These are phyloP conservation scores for Malurus elegans DNA, from an alignment of 2,113 vertebrate species.

Conservation along the genomic window DNA sequence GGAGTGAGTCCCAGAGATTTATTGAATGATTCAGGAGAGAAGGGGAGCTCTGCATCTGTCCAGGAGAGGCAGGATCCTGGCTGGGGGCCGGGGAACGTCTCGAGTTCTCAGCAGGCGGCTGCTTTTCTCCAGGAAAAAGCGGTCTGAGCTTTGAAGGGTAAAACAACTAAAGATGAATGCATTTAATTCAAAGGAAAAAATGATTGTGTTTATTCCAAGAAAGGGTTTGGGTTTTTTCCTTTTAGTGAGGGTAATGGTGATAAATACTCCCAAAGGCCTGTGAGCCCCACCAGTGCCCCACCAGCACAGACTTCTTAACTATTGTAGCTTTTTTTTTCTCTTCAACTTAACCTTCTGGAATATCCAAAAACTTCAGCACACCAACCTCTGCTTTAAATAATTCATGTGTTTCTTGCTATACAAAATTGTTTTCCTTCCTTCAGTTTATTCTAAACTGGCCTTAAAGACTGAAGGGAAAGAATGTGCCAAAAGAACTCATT, in stretches of 20 bases:
- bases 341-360: background rate
- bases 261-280: background rate
- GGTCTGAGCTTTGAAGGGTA: background rate
- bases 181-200: background rate
- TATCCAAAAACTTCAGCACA: background rate
- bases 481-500: background rate
- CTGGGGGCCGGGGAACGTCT: background rate
- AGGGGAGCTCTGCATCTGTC: background rate
- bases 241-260: background rate
- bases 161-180: background rate
- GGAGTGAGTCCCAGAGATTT: background rate
- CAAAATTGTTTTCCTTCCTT: background rate
- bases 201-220: background rate
- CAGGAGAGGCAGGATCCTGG: background rate
- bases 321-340: background rate
- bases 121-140: background rate
- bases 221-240: background rate
- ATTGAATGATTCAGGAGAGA: accelerated
- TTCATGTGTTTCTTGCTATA: background rate
- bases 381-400: background rate
- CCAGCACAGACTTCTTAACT: background rate
- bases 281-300: background rate
- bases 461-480: background rate
- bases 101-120: background rate
- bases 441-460: background rate